These are phyloP conservation scores for Euura lappo DNA, from an alignment of 1,140 invertebrate genomes.

Conservation along the genomic window DNA sequence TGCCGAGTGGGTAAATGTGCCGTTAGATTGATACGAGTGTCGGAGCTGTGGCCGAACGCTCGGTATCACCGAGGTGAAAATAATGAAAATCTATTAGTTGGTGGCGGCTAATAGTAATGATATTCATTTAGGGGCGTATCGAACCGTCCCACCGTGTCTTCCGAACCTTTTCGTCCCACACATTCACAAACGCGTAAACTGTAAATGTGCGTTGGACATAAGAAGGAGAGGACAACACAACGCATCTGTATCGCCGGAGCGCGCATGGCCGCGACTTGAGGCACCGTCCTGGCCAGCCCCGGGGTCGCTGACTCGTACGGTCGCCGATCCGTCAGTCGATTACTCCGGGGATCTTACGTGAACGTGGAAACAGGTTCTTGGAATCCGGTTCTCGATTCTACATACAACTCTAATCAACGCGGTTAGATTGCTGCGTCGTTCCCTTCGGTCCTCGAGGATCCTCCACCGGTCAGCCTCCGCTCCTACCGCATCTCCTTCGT, in stretches of 20 bases:
- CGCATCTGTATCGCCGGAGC: constrained; percentile 12
- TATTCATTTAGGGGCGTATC: constrained; percentile 7
- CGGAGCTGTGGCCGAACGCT: neutral
- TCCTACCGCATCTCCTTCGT: constrained; percentile 6
- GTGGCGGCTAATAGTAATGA: constrained; percentile 4
- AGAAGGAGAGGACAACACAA: neutral
- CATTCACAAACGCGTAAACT: neutral
- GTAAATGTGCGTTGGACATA: neutral
- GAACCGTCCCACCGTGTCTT: neutral
- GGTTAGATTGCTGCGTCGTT: constrained; percentile 61
- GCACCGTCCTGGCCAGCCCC: constrained; percentile 15
- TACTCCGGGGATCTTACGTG: constrained; percentile 63
- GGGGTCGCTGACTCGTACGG: constrained; percentile 62
- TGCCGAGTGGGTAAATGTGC: neutral
- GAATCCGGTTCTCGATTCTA: constrained; percentile 64
- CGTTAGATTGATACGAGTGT: neutral
- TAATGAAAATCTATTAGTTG: constrained; percentile 49
- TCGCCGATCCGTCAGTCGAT: constrained; percentile 63
- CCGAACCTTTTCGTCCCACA: neutral
- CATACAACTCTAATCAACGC: constrained; percentile 63
- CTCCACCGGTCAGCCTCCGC: neutral
- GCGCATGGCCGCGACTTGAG: constrained; percentile 28
- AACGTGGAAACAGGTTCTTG: constrained; percentile 64
- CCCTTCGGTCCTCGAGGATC: constrained; percentile 7
- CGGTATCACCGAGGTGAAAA: constrained; percentile 35